A percentile compares a stretch with the other conserved stretches of the same genome.
Evolutionary conservation across 2,888 invertebrate genomes (phyloP).

Genomic region (Mesorhabditis sp.): DNA sequence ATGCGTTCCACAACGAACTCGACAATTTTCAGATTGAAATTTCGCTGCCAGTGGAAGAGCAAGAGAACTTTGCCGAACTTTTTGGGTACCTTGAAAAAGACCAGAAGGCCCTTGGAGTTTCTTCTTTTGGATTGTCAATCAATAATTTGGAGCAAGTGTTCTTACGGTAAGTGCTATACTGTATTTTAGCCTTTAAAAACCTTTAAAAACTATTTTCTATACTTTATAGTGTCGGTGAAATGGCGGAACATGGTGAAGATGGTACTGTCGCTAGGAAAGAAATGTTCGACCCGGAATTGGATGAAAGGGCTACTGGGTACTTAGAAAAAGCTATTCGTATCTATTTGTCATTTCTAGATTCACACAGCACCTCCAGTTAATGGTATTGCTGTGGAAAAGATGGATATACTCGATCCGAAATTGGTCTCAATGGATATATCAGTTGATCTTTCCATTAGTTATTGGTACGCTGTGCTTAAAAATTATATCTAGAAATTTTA

Average conservation of each 20-base stretch:
- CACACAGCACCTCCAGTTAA: not conserved
- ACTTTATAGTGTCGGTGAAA: slow-evolving; percentile 31
- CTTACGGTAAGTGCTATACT: slow-evolving; percentile 19
- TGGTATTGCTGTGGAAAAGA: slow-evolving; percentile 4
- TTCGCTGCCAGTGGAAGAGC: slow-evolving; percentile 20
- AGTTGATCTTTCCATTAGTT: not conserved
- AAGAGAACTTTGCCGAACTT: slow-evolving; percentile 19
- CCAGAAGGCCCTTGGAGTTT: slow-evolving; percentile 20
- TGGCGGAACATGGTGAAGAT: slow-evolving; percentile 23
- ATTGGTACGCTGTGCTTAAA: not conserved
- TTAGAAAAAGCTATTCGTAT: not conserved
- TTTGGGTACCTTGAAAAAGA: slow-evolving; percentile 40
- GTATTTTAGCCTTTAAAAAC: not conserved
- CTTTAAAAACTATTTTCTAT: not conserved
- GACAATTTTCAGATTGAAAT: slow-evolving; percentile 30
- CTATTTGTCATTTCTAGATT: not conserved
- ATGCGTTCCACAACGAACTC: slow-evolving; percentile 12
- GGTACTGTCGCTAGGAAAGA: not conserved
- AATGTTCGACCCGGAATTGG: slow-evolving; percentile 3
- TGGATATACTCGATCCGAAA: not conserved
- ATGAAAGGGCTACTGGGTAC: not conserved
- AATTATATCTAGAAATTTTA: not conserved
- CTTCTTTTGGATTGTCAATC: slow-evolving; percentile 45
- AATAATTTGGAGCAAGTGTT: slow-evolving; percentile 54
- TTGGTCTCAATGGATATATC: slow-evolving; percentile 4